phyloP scores from a whole-genome alignment of 2,113 vertebrate genomes.

The Neodon shergylaensis region DNA sequence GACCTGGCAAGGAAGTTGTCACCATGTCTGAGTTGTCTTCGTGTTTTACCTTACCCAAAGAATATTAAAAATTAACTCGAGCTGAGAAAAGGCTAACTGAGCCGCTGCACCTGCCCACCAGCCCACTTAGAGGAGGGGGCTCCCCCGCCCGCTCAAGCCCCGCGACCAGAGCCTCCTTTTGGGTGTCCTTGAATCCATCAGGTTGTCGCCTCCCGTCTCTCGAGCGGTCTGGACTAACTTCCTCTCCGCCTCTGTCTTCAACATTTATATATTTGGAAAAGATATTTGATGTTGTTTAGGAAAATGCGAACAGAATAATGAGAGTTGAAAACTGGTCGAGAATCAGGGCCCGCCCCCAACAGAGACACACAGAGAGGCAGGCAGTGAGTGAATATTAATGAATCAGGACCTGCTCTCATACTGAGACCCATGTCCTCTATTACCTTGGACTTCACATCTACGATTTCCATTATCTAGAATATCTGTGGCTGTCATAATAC shows the following conservation, averaged over 20 bases:
- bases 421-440: background rate
- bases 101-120: background rate
- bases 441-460: background rate
- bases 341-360: background rate
- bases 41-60: conserved; percentile 13
- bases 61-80: conserved; percentile 73
- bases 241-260: background rate
- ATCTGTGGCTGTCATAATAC: background rate
- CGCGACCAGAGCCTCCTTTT: background rate
- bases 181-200: background rate
- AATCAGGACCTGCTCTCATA: background rate
- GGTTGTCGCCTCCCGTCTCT: fast-evolving
- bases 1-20: background rate
- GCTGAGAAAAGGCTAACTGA: background rate
- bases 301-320: background rate
- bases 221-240: background rate
- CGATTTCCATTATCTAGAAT: background rate
- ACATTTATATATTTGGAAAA: too few species aligned
- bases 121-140: fast-evolving
- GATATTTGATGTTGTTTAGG: background rate
- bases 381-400: background rate
- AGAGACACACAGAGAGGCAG: background rate
- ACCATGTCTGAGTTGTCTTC: background rate
- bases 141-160: fast-evolving
- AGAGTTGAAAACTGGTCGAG: background rate